Percentiles rank a stretch among this genome's conserved stretches.
Evolutionary conservation across 2,797 vertebrate species (phyloP).

Genomic region (Pipistrellus pipistrellus): DNA sequence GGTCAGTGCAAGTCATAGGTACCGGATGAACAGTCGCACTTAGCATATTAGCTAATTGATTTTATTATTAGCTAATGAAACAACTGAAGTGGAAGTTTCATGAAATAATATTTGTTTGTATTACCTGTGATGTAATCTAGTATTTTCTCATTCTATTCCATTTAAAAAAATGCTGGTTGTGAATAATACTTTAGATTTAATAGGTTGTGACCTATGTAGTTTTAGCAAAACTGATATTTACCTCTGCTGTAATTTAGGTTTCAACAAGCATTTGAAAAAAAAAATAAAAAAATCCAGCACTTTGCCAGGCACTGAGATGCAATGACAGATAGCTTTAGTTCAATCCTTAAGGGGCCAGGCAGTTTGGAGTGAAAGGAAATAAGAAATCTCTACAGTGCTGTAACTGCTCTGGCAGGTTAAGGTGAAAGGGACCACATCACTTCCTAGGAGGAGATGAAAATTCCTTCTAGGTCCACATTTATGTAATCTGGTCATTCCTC

Average conservation of each 20-base stretch:
- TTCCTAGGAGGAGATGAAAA: not conserved
- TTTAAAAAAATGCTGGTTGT: not conserved
- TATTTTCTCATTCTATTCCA: not conserved
- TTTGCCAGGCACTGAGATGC: not conserved
- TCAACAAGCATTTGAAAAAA: not conserved
- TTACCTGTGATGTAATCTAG: not conserved
- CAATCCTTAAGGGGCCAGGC: not conserved
- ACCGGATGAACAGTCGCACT: too few species aligned
- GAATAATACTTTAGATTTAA: conserved; percentile 23
- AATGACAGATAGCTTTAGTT: not conserved
- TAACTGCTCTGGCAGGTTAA: not conserved
- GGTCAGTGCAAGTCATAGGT: too few species aligned
- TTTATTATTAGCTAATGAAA: not conserved
- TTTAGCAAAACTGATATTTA: conserved; percentile 50
- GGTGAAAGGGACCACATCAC: not conserved
- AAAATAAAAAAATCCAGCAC: not conserved
- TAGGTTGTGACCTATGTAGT: not conserved
- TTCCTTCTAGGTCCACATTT: not conserved
- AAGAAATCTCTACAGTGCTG: not conserved
- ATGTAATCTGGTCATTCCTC: not conserved
- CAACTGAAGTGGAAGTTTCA: conserved; percentile 9
- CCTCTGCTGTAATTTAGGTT: not conserved
- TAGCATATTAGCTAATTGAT: too few species aligned
- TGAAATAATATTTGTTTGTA: not conserved
- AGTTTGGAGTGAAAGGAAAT: not conserved